These are phyloP conservation scores for Dreissena rostriformis DNA, from an alignment of 1,140 invertebrate genomes.

Conservation along the genomic window DNA sequence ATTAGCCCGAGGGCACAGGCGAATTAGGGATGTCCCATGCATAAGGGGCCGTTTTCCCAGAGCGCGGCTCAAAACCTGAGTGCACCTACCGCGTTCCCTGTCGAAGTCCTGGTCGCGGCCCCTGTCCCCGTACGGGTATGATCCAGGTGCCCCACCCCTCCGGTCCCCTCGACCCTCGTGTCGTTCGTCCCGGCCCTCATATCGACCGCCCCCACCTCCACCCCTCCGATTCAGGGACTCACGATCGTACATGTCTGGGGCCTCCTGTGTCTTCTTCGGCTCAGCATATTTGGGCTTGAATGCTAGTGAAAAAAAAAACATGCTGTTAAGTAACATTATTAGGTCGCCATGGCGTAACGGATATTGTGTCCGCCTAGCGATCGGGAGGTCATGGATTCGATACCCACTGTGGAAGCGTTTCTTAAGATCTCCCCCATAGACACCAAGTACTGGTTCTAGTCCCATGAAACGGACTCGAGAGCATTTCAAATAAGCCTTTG, in stretches of 20 bases:
- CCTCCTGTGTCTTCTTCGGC: slow-evolving; percentile 84
- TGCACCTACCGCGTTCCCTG: slow-evolving; percentile 19
- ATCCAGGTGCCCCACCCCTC: slow-evolving; percentile 53
- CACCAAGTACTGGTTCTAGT: too few species aligned
- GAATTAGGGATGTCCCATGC: too few species aligned
- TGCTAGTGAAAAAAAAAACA: slow-evolving; percentile 58
- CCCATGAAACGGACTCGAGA: too few species aligned
- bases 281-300: slow-evolving; percentile 96
- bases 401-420: too few species aligned
- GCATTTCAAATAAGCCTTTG: too few species aligned
- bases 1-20: too few species aligned
- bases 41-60: too few species aligned
- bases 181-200: slow-evolving; percentile 42
- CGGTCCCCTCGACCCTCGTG: slow-evolving; percentile 20
- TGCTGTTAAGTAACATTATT: too few species aligned
- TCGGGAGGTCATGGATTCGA: too few species aligned
- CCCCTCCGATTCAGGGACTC: slow-evolving; percentile 4
- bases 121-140: slow-evolving; percentile 17
- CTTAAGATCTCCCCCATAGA: too few species aligned
- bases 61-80: not conserved
- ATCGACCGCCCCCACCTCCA: not conserved
- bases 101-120: not conserved
- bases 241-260: slow-evolving; percentile 32
- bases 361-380: too few species aligned
- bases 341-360: too few species aligned